A percentile compares a stretch with the other conserved stretches of the same genome.
These are phyloP conservation scores for Melanchra persicariae DNA, from an alignment of 2,888 invertebrate genomes.

Conservation along the genomic window DNA sequence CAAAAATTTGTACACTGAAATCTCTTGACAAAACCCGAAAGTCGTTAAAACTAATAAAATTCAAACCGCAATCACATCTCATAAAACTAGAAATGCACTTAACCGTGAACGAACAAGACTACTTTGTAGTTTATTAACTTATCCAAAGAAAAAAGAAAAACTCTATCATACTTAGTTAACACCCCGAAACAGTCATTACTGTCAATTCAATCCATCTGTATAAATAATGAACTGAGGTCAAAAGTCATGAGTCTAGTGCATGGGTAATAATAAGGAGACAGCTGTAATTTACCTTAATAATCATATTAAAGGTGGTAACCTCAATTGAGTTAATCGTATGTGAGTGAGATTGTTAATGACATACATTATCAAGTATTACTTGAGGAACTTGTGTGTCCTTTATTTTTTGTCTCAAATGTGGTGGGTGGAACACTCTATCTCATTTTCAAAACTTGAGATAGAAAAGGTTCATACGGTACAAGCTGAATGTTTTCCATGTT, in stretches of 20 bases:
- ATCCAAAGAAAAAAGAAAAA: neutral
- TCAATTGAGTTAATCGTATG: constrained; percentile 40
- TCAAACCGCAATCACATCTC: constrained; percentile 4
- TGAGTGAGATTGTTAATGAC: constrained; percentile 28
- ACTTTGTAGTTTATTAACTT: neutral
- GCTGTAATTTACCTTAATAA: constrained; percentile 41
- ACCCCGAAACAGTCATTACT: constrained; percentile 19
- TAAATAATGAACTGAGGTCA: constrained; percentile 35
- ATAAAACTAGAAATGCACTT: constrained; percentile 12
- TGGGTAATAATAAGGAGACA: constrained; percentile 36
- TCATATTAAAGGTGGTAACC: constrained; percentile 44
- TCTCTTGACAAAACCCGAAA: neutral
- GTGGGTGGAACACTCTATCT: neutral
- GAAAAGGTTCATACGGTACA: too few relatives aligned
- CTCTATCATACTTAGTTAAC: constrained; percentile 7
- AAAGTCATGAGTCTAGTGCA: constrained; percentile 39
- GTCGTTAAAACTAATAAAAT: neutral
- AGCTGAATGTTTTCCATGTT: too few relatives aligned
- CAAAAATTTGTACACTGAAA: neutral
- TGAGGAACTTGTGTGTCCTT: constrained; percentile 8
- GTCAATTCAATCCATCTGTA: constrained; percentile 30
- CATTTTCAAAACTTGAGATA: too few relatives aligned
- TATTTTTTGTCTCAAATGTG: neutral
- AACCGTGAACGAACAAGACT: constrained; percentile 1
- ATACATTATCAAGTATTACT: constrained; percentile 19